Base-by-base conservation (phyloP, 2,113 vertebrate genomes). In the Corythoichthys haematopterus region DNA sequence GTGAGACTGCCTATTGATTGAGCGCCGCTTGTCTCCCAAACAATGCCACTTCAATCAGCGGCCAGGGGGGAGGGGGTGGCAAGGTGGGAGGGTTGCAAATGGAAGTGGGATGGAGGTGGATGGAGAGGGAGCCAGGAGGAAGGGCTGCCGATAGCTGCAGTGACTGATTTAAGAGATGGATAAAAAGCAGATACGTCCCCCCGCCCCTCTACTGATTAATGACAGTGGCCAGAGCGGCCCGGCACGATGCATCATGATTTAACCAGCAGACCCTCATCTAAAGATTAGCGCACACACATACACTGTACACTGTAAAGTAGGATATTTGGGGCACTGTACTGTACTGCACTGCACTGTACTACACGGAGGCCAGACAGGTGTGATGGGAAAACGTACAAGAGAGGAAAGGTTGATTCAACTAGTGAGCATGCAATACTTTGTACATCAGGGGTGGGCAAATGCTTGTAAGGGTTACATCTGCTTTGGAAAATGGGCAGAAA, bases 131-230 rank as follows among this genome's bases (percentile, higher is more conserved):
- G 9, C 9, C 52, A 51, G 64, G 70, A 47, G 78, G 76, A 75
- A 64, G 84, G 82, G 89, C 88, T 92, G 92, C 91, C 81, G 79
- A 93, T 93, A 93, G 88, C 90, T 91, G 90, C 91, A 92, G 85
- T 88, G 91, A 93, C 90, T 95, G 94, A 95, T 91, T 94, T 92
- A 93, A 94, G 92, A 95, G 94, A 94, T 88, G 91, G 94, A 94
- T 94, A 93, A 92, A 93, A 93, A 92, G 91, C 75, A 93, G 91
- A 93, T 92, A 92, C 85, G 88, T 91, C 88, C 71, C 94, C 58
- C 93, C 90, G 91, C 86, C 94, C 90, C 92, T 86, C 84, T 88
- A 78, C 83, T 93, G 92, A 95, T 95, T 94, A 95, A 96, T 92
- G 90, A 93, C 88, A 81, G 89, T 87, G 88, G 89, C 91, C 88